A percentile compares a stretch with the other conserved stretches of the same genome.
phyloP scores from a whole-genome alignment of 1,140 invertebrate genomes.

The Glossosoma conforme region DNA sequence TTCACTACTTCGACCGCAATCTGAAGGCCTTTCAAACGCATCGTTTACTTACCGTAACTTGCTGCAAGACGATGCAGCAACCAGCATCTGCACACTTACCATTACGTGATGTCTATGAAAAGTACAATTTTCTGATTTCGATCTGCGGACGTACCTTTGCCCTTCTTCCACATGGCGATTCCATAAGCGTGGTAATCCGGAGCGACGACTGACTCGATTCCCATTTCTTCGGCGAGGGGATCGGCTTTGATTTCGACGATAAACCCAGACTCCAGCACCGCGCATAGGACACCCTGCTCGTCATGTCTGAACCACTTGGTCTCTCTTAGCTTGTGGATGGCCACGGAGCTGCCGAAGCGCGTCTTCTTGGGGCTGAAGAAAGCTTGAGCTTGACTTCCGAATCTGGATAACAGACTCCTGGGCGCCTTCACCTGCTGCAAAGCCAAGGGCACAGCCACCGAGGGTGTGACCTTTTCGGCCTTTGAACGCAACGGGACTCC shows the following conservation, averaged over 20 bases:
- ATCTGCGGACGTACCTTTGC: slow-evolving; percentile 54
- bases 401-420: slow-evolving; percentile 43
- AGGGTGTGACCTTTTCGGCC: slow-evolving; percentile 16
- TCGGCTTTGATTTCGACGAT: slow-evolving; percentile 57
- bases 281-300: slow-evolving; percentile 60
- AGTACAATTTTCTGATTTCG: too few species aligned
- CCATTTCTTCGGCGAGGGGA: slow-evolving; percentile 39
- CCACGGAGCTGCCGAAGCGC: slow-evolving; percentile 58
- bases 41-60: too few species aligned
- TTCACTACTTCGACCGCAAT: too few species aligned
- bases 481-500: slow-evolving; percentile 41
- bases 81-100: too few species aligned
- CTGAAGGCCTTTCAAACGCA: too few species aligned
- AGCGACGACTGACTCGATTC: slow-evolving; percentile 39
- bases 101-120: too few species aligned
- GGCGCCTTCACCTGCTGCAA: slow-evolving; percentile 21
- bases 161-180: slow-evolving; percentile 59
- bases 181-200: slow-evolving; percentile 54
- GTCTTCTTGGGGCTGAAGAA: slow-evolving; percentile 48
- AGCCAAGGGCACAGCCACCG: slow-evolving; percentile 32
- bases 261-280: slow-evolving; percentile 63
- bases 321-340: slow-evolving; percentile 61
- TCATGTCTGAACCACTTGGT: slow-evolving; percentile 64
- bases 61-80: too few species aligned
- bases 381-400: slow-evolving; percentile 50